These are phyloP conservation scores for Drosophila incognita DNA, from an alignment of 2,888 invertebrate genomes.

Conservation along the genomic window DNA sequence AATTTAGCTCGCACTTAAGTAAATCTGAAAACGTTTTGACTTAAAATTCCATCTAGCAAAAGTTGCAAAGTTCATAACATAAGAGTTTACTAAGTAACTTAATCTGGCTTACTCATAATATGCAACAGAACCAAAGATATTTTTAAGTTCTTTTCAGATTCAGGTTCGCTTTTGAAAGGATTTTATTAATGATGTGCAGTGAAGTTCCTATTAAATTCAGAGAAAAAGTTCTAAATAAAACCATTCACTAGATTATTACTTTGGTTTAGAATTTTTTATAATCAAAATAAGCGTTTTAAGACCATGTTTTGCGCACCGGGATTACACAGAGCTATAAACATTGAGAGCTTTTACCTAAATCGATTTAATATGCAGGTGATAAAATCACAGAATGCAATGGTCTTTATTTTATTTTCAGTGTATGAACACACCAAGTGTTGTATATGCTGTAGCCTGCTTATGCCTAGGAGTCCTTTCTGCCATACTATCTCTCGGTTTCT, in stretches of 20 bases:
- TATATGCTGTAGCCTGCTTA: conserved; percentile 3
- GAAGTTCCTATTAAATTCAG: neutral
- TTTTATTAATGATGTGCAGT: neutral
- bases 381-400: neutral
- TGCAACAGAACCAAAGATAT: neutral
- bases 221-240: neutral
- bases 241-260: neutral
- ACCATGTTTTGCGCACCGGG: neutral
- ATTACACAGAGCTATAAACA: neutral
- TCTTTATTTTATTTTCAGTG: neutral
- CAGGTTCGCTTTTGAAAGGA: no score
- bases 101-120: neutral
- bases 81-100: neutral
- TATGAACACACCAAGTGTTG: neutral
- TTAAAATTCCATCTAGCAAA: neutral
- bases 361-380: neutral
- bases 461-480: conserved; percentile 3
- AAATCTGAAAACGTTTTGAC: neutral
- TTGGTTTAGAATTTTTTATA: neutral
- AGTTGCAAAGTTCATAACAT: neutral
- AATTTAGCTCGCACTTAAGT: neutral
- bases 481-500: neutral
- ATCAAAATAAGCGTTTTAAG: neutral
- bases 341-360: neutral
- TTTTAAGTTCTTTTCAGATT: neutral